A percentile compares a stretch with the other conserved stretches of the same genome.
phyloP scores from a whole-genome alignment of 1,140 invertebrate genomes.

The Drosophila littoralis region DNA sequence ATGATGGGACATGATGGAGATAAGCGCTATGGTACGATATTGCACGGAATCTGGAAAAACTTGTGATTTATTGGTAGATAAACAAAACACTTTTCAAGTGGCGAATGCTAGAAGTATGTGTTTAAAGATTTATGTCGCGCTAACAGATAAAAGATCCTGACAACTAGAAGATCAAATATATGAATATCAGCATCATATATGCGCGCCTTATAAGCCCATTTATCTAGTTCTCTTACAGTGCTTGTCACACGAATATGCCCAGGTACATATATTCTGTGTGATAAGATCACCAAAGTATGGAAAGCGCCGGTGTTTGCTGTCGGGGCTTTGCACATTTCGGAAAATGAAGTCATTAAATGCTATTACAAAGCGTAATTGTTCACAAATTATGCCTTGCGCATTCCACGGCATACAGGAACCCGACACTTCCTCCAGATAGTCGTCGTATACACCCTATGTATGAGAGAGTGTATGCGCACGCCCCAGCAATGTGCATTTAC shows the following conservation, averaged over 20 bases:
- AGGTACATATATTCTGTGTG: conserved; percentile 21
- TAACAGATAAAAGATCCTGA: neutral
- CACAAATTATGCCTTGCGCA: conserved; percentile 66
- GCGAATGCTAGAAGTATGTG: neutral
- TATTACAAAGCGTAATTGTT: conserved; percentile 83
- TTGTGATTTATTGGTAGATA: conserved; percentile 8
- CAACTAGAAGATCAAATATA: neutral
- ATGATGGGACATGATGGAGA: neutral
- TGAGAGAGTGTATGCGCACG: conserved; percentile 9
- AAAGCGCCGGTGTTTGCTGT: conserved; percentile 52
- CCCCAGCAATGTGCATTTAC: conserved; percentile 69
- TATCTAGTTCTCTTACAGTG: conserved; percentile 9
- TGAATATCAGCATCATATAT: neutral
- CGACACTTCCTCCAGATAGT: conserved; percentile 56
- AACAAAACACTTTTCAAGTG: neutral
- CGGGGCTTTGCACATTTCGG: conserved; percentile 16
- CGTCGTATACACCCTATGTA: conserved; percentile 2
- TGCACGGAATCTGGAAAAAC: conserved; percentile 4
- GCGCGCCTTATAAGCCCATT: neutral
- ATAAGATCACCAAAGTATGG: conserved; percentile 63
- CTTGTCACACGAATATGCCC: neutral
- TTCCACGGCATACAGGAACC: conserved; percentile 40
- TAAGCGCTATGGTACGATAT: conserved; percentile 10
- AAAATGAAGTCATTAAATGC: conserved; percentile 81
- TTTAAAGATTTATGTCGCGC: conserved; percentile 5